Evolutionary conservation across 2,888 invertebrate species (phyloP), one percentile per base, ranked within the genome.

Genomic region (Cacoxenus indagator): DNA sequence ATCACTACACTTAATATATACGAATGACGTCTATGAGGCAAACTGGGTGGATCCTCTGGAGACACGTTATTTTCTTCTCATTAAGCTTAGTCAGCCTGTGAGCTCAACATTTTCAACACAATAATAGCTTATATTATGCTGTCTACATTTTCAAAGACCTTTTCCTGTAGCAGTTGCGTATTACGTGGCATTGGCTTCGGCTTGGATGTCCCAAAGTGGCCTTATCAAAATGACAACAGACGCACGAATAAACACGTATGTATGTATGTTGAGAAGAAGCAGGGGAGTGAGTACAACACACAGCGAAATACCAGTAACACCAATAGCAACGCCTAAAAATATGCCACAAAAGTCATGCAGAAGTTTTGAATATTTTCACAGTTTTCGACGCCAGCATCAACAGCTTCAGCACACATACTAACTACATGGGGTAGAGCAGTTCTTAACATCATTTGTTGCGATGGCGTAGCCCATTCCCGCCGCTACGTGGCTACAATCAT

Each of bases 191-290:
- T 51, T 51, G 51, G 22, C 9, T 51, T 51, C 22, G 17, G 51
- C 22, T 17, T 51, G 17, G 19, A 51, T 51, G 51, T 43, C 37
- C 6, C 17, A 51, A 81, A 81, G 78, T 82, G 79, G 74, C 81
- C 75, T 82, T 83, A 83, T 81, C 84, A 80, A 77, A 77, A 76
- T 74, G 76, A 82, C 74, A 81, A 76, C 83, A 81, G 83, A 82
- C 83, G 65, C 81, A 65, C 69, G 17, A 24, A 48, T 48, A 48
- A 51, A 51, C 22, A 51, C 37, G 14, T 14, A 17, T 31, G 8
- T 27, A 29, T 31, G 24, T 14, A 31, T 17, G 24, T 31, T 11
- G 1, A 31, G 17, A 54, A 11, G 5, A 14, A 59, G 6, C 6
- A 4, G 2, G 48, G 8, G 22, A 6, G 17, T 14, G 17, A 8